Conservation (phyloP, 2,888 invertebrate species). For the Actias luna region DNA sequence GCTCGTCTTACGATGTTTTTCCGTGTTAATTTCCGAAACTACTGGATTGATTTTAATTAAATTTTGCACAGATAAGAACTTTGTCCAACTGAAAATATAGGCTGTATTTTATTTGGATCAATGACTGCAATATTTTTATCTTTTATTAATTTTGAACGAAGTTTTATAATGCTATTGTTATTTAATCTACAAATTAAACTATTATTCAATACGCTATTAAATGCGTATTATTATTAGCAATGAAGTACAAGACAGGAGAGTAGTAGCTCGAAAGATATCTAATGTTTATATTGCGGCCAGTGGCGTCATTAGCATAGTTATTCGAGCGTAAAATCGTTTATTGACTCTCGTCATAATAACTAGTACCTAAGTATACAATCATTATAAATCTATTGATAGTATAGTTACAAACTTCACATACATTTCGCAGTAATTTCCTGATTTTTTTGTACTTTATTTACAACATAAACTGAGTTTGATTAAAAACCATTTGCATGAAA, state of each 20-base stretch:
- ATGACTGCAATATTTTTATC: too few relatives aligned
- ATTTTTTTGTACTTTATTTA: not conserved
- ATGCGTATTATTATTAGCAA: not conserved
- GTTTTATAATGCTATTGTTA: too few relatives aligned
- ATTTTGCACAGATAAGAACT: too few relatives aligned
- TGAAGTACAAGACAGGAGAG: conserved; percentile 11
- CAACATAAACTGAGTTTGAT: not conserved
- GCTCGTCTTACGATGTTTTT: too few relatives aligned
- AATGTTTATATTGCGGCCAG: conserved; percentile 59
- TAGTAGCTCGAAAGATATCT: conserved; percentile 38
- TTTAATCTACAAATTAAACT: not conserved
- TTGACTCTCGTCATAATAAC: conserved; percentile 44
- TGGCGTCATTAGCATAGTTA: conserved; percentile 66
- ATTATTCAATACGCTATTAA: conserved; percentile 8
- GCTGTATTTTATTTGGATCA: too few relatives aligned
- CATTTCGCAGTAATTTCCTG: not conserved
- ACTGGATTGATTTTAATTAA: too few relatives aligned
- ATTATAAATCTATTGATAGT: not conserved
- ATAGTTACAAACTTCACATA: not conserved
- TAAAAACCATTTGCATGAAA: not conserved
- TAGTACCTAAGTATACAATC: not conserved
- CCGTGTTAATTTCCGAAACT: too few relatives aligned
- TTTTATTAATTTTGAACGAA: too few relatives aligned
- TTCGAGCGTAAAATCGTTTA: conserved; percentile 68
- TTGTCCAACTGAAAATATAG: too few relatives aligned